Percentiles rank a stretch among this genome's conserved stretches.
Evolutionary conservation across 2,888 invertebrate species (phyloP).

Genomic region (Mesopsocus fuscifrons): DNA sequence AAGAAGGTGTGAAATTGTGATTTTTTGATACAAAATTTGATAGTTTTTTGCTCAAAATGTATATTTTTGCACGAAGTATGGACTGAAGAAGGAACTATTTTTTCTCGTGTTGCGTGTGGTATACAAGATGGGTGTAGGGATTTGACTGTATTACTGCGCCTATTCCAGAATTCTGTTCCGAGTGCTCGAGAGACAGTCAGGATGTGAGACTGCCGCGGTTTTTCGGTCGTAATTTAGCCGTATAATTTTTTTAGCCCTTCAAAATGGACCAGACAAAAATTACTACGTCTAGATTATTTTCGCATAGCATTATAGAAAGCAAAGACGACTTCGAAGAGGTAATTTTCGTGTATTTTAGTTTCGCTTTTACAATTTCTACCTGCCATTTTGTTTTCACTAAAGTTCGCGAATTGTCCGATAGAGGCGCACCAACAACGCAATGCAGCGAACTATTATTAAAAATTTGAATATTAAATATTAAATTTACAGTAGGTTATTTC

Average conservation of each 20-base stretch:
- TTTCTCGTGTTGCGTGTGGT: too few species aligned
- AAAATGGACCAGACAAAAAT: constrained; percentile 27
- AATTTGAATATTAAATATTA: background rate
- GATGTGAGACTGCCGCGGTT: constrained; percentile 3
- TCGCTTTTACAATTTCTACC: background rate
- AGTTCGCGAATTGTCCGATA: too few species aligned
- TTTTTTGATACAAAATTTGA: too few species aligned
- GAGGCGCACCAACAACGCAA: background rate
- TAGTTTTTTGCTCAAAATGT: too few species aligned
- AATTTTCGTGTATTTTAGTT: constrained; percentile 27
- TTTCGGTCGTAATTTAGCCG: background rate
- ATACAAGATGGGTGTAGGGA: too few species aligned
- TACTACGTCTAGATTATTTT: constrained; percentile 49
- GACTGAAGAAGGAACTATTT: too few species aligned
- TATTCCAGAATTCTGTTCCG: constrained; percentile 9
- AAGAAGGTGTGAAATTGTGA: too few species aligned
- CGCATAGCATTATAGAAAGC: constrained; percentile 65
- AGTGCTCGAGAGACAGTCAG: constrained; percentile 6
- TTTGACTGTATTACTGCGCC: constrained; percentile 9
- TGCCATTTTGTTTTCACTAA: background rate
- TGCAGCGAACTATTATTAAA: background rate
- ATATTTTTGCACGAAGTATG: too few species aligned
- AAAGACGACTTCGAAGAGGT: constrained; percentile 80
- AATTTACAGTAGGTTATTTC: too few species aligned
- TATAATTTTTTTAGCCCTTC: constrained; percentile 2